Base-by-base conservation (phyloP, 2,888 invertebrate genomes). In the Drosophila pullipes region DNA sequence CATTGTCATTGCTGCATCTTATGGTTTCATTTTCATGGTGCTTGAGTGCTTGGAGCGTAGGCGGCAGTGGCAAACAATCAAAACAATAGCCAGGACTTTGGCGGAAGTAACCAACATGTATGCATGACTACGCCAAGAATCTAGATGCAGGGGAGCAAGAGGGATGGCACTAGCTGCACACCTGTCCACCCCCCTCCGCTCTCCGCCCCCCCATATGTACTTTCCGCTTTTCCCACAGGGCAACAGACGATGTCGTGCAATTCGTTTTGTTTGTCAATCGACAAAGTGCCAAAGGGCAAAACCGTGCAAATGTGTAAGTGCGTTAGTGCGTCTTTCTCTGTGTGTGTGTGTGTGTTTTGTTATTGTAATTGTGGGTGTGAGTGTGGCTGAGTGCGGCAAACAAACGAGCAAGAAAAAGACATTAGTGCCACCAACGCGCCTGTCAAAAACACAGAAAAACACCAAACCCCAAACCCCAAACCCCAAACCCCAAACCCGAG, bases 251-350 rank as follows among this genome's bases (percentile, higher is more conserved):
- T 71, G 69, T 69, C 54, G 64, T 65, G 81, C 83, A 70, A 83
- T 84, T 84, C 82, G 72, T 82, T 86, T 86, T 84, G 84, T 83
- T 83, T 84, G 82, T 68, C 82, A 80, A 82, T 84, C 86, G 87
- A 82, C 84, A 84, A 84, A 86, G 87, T 86, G 84, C 83, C 85
- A 82, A 76, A 85, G 82, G 80, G 70, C 70, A 75, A 69, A 72
- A 58, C 30, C 54, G 54, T 59, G 44, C 66, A 50, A 53, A 25
- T 47, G 25, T 47, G 25, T 47, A 13, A n/a, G 41, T 41, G 41
- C n/a, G 41, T 31, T 9, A 9, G 41, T 49, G n/a, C 58, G 62
- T 39, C 31, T 39, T 13, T 16, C 13, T 35, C 28, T 22, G 74
- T 50, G 25, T 35, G 37, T 22, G 22, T 28, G 61, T 33, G 65